Conservation (phyloP, 2,113 vertebrate species). For the Orcinus orca region DNA sequence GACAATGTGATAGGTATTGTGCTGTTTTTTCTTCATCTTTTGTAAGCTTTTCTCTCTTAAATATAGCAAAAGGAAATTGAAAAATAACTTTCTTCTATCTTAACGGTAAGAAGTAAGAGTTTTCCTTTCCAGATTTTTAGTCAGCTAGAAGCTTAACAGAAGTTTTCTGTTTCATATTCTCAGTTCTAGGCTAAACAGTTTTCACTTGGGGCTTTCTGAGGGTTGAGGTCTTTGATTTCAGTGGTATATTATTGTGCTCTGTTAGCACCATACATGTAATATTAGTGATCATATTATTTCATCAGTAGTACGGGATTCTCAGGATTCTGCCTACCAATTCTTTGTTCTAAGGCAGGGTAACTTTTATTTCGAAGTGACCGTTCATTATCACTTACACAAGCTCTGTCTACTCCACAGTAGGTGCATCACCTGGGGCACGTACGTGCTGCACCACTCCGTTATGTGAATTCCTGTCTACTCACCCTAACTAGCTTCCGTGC, state of each 20-base stretch:
- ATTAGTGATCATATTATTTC: background rate
- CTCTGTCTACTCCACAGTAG: fast-evolving
- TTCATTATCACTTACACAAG: background rate
- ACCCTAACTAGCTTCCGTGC: background rate
- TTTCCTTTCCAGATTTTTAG: background rate
- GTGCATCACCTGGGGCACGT: fast-evolving
- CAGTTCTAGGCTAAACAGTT: background rate
- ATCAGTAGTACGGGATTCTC: background rate
- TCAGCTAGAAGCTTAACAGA: background rate
- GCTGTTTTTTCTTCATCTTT: background rate
- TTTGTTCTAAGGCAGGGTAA: background rate
- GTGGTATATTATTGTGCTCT: fast-evolving
- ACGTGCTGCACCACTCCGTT: fast-evolving
- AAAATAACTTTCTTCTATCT: background rate
- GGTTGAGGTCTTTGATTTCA: background rate
- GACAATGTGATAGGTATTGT: slow-evolving; percentile 94
- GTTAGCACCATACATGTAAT: background rate
- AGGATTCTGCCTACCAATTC: background rate
- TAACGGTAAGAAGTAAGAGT: background rate
- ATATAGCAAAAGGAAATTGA: background rate
- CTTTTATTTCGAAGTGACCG: background rate
- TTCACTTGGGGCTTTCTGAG: background rate
- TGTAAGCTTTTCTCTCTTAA: background rate
- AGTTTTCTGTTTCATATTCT: background rate
- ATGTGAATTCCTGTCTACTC: background rate